Percentiles rank a stretch among this genome's conserved stretches.
These are phyloP conservation scores for Sciurus niger DNA, from an alignment of 2,113 vertebrate species.

Conservation along the genomic window DNA sequence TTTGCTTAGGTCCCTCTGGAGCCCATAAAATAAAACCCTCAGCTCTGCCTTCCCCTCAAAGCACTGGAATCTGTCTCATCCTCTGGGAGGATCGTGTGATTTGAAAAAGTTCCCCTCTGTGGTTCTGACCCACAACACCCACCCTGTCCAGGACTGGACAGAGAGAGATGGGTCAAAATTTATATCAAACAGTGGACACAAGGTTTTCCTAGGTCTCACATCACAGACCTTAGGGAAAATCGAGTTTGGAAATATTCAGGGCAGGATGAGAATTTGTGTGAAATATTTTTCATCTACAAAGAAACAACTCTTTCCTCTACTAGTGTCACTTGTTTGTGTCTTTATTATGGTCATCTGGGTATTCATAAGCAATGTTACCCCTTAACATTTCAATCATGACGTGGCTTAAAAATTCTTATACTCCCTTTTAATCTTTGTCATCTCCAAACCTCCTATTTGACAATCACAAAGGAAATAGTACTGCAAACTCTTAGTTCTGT, in stretches of 20 bases:
- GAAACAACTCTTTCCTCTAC: not conserved
- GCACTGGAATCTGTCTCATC: not conserved
- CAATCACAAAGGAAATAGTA: not conserved
- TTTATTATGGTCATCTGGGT: not conserved
- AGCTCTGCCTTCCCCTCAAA: not conserved
- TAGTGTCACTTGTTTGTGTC: not conserved
- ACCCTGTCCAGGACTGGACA: rapidly evolving
- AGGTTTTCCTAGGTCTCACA: not conserved
- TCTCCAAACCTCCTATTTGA: not conserved
- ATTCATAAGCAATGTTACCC: not conserved
- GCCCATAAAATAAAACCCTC: not conserved
- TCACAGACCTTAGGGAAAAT: not conserved
- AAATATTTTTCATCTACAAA: not conserved
- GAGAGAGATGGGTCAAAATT: not conserved
- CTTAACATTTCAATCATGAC: not conserved
- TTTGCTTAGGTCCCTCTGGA: not conserved
- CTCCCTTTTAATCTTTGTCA: not conserved
- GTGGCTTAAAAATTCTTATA: not conserved
- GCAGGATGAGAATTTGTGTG: not conserved
- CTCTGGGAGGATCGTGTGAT: too few relatives aligned
- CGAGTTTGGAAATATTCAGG: not conserved
- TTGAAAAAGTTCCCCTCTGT: not conserved
- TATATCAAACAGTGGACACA: not conserved
- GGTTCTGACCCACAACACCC: not conserved
- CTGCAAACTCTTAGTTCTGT: not conserved